These are phyloP conservation scores for Yoshiicerus persimilis DNA, from an alignment of 1,140 invertebrate genomes.

Conservation along the genomic window DNA sequence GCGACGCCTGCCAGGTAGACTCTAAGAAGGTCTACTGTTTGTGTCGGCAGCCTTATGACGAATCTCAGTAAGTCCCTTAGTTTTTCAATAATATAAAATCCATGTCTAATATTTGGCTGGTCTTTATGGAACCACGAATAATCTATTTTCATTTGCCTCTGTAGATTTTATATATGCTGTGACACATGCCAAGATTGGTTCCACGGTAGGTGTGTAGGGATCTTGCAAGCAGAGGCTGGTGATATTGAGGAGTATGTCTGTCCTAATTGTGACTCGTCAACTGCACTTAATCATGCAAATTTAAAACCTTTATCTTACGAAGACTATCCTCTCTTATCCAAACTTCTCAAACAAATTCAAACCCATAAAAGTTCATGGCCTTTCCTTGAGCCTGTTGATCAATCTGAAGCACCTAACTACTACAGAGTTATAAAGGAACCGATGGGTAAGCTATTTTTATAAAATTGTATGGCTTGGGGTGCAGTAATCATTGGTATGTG, in stretches of 20 bases:
- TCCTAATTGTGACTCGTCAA: slow-evolving; percentile 89
- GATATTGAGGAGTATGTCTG: slow-evolving; percentile 95
- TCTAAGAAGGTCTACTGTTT: slow-evolving; percentile 76
- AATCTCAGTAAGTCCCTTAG: slow-evolving; percentile 76
- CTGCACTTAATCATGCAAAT: slow-evolving; percentile 82
- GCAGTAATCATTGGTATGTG: too few relatives aligned
- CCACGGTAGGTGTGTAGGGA: slow-evolving; percentile 95
- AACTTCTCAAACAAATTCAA: slow-evolving; percentile 88
- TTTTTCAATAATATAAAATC: not conserved
- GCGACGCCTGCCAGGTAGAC: slow-evolving; percentile 69
- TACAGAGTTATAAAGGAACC: slow-evolving; percentile 97
- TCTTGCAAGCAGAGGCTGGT: slow-evolving; percentile 89
- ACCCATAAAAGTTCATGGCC: slow-evolving; percentile 93
- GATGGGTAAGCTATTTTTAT: slow-evolving; percentile 74
- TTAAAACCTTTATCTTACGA: slow-evolving; percentile 79
- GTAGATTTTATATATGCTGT: slow-evolving; percentile 93
- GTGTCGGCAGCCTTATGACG: slow-evolving; percentile 94
- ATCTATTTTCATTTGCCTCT: too few relatives aligned
- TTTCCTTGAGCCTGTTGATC: slow-evolving; percentile 95
- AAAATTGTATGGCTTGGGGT: not conserved
- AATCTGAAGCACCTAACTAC: slow-evolving; percentile 92
- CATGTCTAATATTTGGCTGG: too few relatives aligned
- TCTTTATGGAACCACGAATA: too few relatives aligned
- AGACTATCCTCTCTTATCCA: slow-evolving; percentile 80
- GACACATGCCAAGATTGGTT: slow-evolving; percentile 99